Percentiles rank a stretch among this genome's conserved stretches.
Conservation (phyloP, 2,113 vertebrate genomes). For the Piprites chloris region DNA sequence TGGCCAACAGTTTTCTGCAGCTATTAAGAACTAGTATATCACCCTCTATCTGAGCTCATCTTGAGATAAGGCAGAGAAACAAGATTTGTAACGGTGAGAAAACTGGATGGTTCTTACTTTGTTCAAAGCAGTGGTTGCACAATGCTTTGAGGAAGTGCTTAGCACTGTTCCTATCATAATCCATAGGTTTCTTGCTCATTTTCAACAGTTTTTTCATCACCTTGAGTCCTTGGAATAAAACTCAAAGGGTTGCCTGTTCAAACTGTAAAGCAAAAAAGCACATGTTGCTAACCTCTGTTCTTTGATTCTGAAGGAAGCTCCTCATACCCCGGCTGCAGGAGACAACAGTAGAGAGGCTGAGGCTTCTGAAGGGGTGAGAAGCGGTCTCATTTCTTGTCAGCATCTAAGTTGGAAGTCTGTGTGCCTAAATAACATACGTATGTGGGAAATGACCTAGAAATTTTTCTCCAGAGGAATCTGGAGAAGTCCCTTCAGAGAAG, state of each 20-base stretch:
- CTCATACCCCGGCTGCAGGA: background rate
- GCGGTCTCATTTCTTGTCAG: background rate
- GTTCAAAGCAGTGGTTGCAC: background rate
- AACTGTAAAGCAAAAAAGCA: background rate
- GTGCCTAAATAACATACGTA: background rate
- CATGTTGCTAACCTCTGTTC: background rate
- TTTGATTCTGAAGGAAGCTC: background rate
- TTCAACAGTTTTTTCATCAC: background rate
- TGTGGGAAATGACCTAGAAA: background rate
- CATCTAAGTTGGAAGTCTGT: background rate
- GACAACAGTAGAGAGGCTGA: background rate
- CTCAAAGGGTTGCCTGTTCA: background rate
- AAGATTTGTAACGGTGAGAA: background rate
- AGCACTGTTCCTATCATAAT: background rate
- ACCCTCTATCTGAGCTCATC: background rate
- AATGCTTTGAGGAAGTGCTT: background rate
- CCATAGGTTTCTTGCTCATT: background rate
- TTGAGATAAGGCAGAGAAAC: background rate
- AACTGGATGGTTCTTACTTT: background rate
- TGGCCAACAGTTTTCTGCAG: background rate
- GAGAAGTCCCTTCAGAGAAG: background rate
- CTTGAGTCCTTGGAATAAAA: background rate
- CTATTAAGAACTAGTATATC: background rate
- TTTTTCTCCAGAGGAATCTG: background rate
- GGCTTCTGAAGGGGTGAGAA: background rate